Conservation (phyloP, 2,113 vertebrate species). For the Oplegnathus fasciatus region DNA sequence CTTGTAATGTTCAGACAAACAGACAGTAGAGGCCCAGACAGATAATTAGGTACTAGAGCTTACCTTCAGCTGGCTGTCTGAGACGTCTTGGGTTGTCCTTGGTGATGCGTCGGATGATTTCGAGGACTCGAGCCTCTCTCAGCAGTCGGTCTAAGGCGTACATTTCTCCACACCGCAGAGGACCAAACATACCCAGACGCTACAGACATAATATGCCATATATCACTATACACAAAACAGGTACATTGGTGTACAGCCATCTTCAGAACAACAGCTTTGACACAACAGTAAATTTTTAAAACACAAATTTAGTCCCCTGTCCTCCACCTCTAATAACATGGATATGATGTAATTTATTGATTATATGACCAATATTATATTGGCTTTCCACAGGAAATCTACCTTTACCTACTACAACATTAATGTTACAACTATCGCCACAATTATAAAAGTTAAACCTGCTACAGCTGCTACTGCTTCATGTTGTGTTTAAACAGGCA, state of each 20-base stretch:
- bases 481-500: neutral
- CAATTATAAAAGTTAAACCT: neutral
- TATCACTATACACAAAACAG: neutral
- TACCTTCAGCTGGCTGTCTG: slow-evolving; percentile 87
- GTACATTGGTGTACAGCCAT: neutral
- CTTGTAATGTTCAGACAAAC: neutral
- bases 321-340: neutral
- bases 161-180: slow-evolving; percentile 95
- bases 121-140: slow-evolving; percentile 88
- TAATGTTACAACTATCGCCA: neutral
- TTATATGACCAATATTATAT: neutral
- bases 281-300: neutral
- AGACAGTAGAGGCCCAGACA: neutral
- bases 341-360: neutral
- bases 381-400: neutral
- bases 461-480: neutral
- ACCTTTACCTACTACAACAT: neutral
- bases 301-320: neutral
- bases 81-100: slow-evolving; percentile 78
- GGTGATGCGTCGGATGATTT: slow-evolving; percentile 85
- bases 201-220: slow-evolving; percentile 54
- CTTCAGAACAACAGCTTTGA: neutral
- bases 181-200: slow-evolving; percentile 94
- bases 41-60: neutral
- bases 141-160: slow-evolving; percentile 93